Conservation (phyloP, 2,888 invertebrate species). For the Lacanobia wlatinum region DNA sequence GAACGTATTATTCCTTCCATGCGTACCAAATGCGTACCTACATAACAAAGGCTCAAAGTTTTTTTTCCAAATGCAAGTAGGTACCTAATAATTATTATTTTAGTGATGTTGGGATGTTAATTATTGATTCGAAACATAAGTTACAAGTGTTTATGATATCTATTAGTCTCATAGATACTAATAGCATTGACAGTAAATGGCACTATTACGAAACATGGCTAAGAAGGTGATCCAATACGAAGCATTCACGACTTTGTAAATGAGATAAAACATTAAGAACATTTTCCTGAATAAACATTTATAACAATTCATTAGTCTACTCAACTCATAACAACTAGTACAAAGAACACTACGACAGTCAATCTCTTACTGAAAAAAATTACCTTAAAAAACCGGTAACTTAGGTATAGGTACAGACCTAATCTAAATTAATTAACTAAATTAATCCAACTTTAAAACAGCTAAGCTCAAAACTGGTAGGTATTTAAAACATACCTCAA, state of each 20-base stretch:
- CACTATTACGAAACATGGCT: slow-evolving; percentile 73
- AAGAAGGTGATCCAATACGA: slow-evolving; percentile 29
- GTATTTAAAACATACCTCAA: slow-evolving; percentile 82
- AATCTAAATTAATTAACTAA: slow-evolving; percentile 75
- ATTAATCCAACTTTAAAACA: slow-evolving; percentile 71
- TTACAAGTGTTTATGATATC: slow-evolving; percentile 6
- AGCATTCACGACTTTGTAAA: slow-evolving; percentile 32
- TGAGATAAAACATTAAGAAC: slow-evolving; percentile 31
- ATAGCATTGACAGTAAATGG: slow-evolving; percentile 65
- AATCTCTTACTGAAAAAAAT: slow-evolving; percentile 53
- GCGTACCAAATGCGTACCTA: slow-evolving; percentile 43
- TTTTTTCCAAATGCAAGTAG: slow-evolving; percentile 56
- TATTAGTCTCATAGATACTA: slow-evolving; percentile 18
- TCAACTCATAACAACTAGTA: slow-evolving; percentile 50
- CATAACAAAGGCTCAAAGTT: slow-evolving; percentile 26
- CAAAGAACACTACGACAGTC: slow-evolving; percentile 62
- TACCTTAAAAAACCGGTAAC: slow-evolving; percentile 73
- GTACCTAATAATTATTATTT: slow-evolving; percentile 28
- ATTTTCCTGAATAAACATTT: slow-evolving; percentile 46
- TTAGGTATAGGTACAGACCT: slow-evolving; percentile 69
- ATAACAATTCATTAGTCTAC: slow-evolving; percentile 46
- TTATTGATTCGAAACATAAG: slow-evolving; percentile 7
- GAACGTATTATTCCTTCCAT: slow-evolving; percentile 56
- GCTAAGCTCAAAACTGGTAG: slow-evolving; percentile 76
- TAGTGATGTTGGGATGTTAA: slow-evolving; percentile 12